Conservation (phyloP, 2,797 vertebrate species). For the Gastrophryne carolinensis region DNA sequence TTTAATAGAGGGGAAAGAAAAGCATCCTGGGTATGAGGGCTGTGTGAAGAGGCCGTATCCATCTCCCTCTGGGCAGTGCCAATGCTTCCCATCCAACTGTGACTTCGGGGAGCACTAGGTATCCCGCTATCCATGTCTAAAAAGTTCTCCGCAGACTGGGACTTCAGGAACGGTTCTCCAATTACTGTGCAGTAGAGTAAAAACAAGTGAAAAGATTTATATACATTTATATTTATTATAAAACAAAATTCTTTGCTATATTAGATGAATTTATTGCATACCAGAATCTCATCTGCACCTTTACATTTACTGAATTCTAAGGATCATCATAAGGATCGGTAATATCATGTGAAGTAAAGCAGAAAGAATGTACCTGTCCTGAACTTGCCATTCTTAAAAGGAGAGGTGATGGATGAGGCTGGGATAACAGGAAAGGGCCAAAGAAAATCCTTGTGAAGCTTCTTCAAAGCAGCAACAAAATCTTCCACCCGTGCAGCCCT, state of each 20-base stretch:
- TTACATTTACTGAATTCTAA: too few species aligned
- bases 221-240: too few species aligned
- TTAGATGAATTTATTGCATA: too few species aligned
- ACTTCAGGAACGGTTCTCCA: constrained; percentile 84
- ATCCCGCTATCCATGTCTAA: constrained; percentile 79
- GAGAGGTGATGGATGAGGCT: constrained; percentile 82
- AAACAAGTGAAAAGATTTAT: too few species aligned
- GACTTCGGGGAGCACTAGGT: constrained; percentile 70
- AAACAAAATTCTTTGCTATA: too few species aligned
- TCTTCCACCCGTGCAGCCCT: constrained; percentile 89
- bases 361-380: constrained; percentile 73
- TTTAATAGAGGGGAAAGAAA: constrained; percentile 91
- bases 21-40: constrained; percentile 90
- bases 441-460: constrained; percentile 92
- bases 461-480: constrained; percentile 90
- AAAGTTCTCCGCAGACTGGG: constrained; percentile 87
- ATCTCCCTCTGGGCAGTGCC: constrained; percentile 76
- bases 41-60: constrained; percentile 80
- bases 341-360: background rate
- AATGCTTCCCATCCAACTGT: constrained; percentile 83
- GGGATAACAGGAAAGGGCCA: constrained; percentile 95
- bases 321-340: too few species aligned
- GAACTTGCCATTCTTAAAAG: constrained; percentile 90
- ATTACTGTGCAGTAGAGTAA: constrained; percentile 62
- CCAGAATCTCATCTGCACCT: too few species aligned